Percentiles rank a stretch among this genome's conserved stretches.
Conservation (phyloP, 2,113 vertebrate species). For the Heteronetta atricapilla region DNA sequence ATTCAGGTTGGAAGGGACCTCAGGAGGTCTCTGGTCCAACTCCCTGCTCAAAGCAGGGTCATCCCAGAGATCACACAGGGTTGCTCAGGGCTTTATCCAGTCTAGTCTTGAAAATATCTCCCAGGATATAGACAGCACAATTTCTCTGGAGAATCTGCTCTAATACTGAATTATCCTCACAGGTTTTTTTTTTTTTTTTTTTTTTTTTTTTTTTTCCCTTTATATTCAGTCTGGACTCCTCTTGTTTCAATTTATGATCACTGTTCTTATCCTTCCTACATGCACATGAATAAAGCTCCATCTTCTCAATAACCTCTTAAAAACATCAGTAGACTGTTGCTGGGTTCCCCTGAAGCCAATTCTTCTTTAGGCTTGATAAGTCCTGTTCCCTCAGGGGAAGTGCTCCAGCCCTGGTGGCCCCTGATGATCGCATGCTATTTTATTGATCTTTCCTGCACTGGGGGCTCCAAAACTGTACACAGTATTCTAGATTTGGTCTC, state of each 20-base stretch:
- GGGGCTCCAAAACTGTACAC: neutral
- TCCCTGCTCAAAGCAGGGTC: neutral
- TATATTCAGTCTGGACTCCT: neutral
- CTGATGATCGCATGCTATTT: neutral
- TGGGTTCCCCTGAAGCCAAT: neutral
- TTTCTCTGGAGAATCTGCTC: neutral
- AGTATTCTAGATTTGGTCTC: neutral
- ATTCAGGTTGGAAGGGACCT: neutral
- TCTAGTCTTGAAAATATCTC: neutral
- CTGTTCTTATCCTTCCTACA: neutral
- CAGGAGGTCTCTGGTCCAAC: neutral
- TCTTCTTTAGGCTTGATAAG: neutral
- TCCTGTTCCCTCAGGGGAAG: neutral
- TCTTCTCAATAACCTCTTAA: neutral
- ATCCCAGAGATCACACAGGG: neutral
- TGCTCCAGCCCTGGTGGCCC: neutral
- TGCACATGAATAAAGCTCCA: neutral
- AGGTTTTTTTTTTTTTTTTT: too few relatives aligned
- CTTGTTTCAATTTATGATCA: neutral
- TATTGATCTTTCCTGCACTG: neutral
- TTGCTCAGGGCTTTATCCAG: neutral
- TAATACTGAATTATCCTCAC: neutral
- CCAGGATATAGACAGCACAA: neutral
- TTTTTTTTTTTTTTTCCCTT: neutral
- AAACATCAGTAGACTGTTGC: neutral